Base-by-base conservation (phyloP, 1,140 invertebrate genomes). In the Pseudoatta argentina region DNA sequence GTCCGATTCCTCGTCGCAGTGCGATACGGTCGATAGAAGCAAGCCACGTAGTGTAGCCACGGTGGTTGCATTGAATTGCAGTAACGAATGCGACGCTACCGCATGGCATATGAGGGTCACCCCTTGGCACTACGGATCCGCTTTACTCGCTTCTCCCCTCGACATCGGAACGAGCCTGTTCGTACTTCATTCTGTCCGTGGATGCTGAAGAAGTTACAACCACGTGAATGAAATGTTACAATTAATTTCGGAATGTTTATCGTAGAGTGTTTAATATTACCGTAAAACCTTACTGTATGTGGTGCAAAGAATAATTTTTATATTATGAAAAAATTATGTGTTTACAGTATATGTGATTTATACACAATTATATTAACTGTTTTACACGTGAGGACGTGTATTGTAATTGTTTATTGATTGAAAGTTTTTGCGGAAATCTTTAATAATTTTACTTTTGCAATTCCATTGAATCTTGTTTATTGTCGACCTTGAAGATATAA, bases 11-110 rank as follows among this genome's bases (percentile, higher is more conserved):
- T 90, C 92, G 93, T 88, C 93, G 93, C 93, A 93, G 91, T 93
- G 91, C 92, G 91, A 94, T 94, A 93, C 92, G 93, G 92, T 93
- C 93, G 93, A 93, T 93, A 93, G 79, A 71, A 85, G 73, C 55
- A 72, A 87, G 86, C 64, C 77, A 91, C 89, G 87, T 86, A 73
- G 87, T 27, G 51, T 57, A 75, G 71, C 75, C 79, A 77, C 75
- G 76, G 89, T 89, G 86, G 86, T 89, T 90, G 75, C 86, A 87
- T 78, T 48, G 39, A 78, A 66, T 79, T 87, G 88, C 88, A 44
- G 77, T 64, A 81, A 67, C 76, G 64, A 66, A 66, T 44, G 81
- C 75, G 83, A 72, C 24, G 55, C 61, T 67, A 51, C 1, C 61
- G 82, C 67, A 67, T 63, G 85, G 39, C 53, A 48, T 72, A 64